Evolutionary conservation across 2,888 invertebrate genomes (phyloP).

Genomic region (Vanessa cardui): DNA sequence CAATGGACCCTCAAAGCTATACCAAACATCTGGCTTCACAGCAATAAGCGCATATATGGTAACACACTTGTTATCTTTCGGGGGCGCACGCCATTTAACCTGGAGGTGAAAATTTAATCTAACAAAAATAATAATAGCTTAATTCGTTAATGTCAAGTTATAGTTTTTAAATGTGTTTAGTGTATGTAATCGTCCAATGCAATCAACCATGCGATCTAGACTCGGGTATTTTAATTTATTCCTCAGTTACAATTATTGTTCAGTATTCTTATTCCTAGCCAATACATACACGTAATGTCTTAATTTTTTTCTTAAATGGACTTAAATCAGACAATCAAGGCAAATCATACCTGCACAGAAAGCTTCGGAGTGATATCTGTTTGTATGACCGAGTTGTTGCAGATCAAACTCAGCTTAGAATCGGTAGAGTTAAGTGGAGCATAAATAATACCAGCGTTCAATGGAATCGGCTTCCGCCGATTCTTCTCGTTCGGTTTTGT

Average conservation of each 20-base stretch:
- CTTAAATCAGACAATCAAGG: background rate
- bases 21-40: slow-evolving; percentile 70
- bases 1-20: slow-evolving; percentile 64
- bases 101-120: slow-evolving; percentile 34
- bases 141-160: too few relatives aligned
- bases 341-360: slow-evolving; percentile 56
- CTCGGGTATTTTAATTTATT: too few relatives aligned
- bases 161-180: too few relatives aligned
- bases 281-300: too few relatives aligned
- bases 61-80: slow-evolving; percentile 68
- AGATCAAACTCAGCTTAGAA: slow-evolving; percentile 49
- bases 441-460: slow-evolving; percentile 59
- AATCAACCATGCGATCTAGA: too few relatives aligned
- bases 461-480: slow-evolving; percentile 53
- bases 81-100: slow-evolving; percentile 70
- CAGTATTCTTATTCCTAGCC: too few relatives aligned
- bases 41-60: slow-evolving; percentile 70
- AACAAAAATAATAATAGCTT: too few relatives aligned
- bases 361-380: slow-evolving; percentile 67
- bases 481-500: slow-evolving; percentile 58
- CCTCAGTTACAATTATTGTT: too few relatives aligned
- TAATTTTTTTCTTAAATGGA: too few relatives aligned
- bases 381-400: slow-evolving; percentile 68
- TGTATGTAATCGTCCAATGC: too few relatives aligned
- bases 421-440: slow-evolving; percentile 47